phyloP scores from a whole-genome alignment of 2,888 invertebrate species.

The Acrobasis suavella region DNA sequence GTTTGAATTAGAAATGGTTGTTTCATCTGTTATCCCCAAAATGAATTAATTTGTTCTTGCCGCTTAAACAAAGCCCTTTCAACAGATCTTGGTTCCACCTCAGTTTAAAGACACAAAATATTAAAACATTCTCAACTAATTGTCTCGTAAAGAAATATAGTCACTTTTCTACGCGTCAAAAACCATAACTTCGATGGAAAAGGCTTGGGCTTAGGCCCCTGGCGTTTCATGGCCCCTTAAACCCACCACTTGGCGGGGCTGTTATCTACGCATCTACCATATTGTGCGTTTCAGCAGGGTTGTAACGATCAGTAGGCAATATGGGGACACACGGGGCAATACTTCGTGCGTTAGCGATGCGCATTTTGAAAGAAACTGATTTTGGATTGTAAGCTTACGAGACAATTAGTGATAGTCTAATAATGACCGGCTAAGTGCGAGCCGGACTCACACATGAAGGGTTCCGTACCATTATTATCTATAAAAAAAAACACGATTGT shows the following conservation, averaged over 20 bases:
- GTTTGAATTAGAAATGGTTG: no score
- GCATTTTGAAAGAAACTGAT: neutral
- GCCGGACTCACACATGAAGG: no score
- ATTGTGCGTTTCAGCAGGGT: slow-evolving; percentile 73
- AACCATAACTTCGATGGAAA: neutral
- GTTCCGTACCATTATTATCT: no score
- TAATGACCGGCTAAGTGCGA: no score
- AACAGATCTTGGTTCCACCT: neutral
- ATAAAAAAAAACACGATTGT: no score
- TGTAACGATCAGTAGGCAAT: slow-evolving; percentile 60
- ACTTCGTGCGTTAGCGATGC: slow-evolving; percentile 32
- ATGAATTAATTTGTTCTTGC: neutral
- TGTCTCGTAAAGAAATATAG: neutral
- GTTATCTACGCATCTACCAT: slow-evolving; percentile 77
- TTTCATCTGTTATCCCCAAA: neutral
- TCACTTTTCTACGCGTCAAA: neutral
- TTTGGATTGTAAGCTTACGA: no score
- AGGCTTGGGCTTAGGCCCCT: slow-evolving; percentile 1
- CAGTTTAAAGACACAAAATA: neutral
- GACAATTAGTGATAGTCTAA: no score
- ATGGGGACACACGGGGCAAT: slow-evolving; percentile 44
- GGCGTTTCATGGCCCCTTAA: slow-evolving; percentile 19
- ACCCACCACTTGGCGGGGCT: slow-evolving; percentile 33
- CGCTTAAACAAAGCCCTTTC: neutral
- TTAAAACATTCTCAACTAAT: neutral